Percentiles rank a stretch among this genome's conserved stretches.
Conservation (phyloP, 2,797 vertebrate genomes). For the Gallinago nigripennis region DNA sequence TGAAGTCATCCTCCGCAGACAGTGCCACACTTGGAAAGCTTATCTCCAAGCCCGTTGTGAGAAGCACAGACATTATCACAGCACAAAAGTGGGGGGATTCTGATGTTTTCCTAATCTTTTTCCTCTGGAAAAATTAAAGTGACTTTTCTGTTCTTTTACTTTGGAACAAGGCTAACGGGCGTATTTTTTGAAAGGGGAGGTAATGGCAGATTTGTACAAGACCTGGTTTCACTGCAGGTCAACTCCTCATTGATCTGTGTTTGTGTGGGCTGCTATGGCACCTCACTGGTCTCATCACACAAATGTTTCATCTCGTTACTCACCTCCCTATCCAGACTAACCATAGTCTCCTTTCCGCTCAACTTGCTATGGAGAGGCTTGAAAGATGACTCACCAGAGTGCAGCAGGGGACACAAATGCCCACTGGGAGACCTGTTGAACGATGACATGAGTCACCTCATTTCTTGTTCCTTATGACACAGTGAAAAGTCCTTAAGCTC, state of each 20-base stretch:
- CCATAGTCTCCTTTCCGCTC: not conserved
- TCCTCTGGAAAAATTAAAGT: not conserved
- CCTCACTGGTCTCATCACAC: accelerated
- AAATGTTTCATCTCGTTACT: not conserved
- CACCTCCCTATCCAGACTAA: not conserved
- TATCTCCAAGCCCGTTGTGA: not conserved
- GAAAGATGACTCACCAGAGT: not conserved
- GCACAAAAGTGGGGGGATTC: not conserved
- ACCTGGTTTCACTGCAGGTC: not conserved
- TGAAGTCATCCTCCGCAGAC: not conserved
- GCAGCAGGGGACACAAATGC: not conserved
- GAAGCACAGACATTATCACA: not conserved
- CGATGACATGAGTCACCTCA: not conserved
- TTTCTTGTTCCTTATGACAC: constrained; percentile 15
- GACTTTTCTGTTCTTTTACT: not conserved
- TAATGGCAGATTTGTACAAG: not conserved
- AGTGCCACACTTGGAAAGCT: not conserved
- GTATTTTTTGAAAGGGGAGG: not conserved
- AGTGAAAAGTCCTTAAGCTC: not conserved
- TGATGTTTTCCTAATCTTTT: not conserved
- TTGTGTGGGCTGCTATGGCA: not conserved
- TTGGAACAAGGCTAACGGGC: not conserved
- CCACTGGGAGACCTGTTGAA: not conserved
- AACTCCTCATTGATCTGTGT: not conserved
- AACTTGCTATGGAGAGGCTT: not conserved